These are phyloP conservation scores for Zosterops japonicus DNA, from an alignment of 2,113 vertebrate genomes.

Conservation along the genomic window DNA sequence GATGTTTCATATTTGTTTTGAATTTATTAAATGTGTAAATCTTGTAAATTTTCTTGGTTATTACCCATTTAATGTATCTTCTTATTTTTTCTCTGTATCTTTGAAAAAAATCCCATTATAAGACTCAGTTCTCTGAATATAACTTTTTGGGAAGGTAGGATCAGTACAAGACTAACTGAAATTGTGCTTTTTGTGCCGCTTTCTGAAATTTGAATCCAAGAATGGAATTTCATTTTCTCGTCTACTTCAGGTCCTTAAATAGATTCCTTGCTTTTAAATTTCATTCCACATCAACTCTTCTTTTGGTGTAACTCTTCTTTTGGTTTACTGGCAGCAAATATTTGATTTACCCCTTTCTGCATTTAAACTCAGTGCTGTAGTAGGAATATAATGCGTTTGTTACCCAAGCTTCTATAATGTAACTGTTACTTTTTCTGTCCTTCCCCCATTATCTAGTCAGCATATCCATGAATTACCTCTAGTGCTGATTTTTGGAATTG, in stretches of 20 bases:
- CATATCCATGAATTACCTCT: constrained; percentile 87
- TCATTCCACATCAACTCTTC: neutral
- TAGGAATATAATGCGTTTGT: neutral
- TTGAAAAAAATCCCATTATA: neutral
- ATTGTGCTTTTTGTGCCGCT: neutral
- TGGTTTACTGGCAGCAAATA: neutral
- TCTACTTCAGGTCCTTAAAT: neutral
- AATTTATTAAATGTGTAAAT: neutral
- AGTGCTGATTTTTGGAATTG: constrained; percentile 92
- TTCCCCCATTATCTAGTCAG: constrained; percentile 73
- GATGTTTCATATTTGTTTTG: neutral
- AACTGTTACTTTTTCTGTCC: neutral
- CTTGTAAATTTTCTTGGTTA: neutral
- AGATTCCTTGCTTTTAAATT: neutral
- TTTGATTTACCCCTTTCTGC: neutral
- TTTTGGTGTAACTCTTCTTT: neutral
- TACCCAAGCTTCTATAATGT: neutral
- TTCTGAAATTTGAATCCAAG: neutral
- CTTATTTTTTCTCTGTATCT: neutral
- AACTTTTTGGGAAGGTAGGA: neutral
- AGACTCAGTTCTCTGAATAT: neutral
- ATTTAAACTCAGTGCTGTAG: neutral
- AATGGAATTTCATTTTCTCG: neutral
- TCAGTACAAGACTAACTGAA: neutral
- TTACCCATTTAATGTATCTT: neutral